Percentiles rank a stretch among this genome's conserved stretches.
Conservation (phyloP, 1,140 invertebrate species). For the Zaprionus lachaisei region DNA sequence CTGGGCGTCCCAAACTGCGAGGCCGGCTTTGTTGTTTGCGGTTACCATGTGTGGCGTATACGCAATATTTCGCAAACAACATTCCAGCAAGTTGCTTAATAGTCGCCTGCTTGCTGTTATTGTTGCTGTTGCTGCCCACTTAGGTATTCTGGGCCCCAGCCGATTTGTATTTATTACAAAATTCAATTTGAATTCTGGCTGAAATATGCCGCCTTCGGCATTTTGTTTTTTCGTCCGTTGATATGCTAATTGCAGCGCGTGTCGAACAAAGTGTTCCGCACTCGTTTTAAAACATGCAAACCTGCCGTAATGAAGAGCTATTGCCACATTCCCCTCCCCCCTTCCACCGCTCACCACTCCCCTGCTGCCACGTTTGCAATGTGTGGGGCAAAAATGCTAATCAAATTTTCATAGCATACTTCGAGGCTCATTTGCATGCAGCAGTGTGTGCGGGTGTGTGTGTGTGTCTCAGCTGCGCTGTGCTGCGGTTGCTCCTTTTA, state of each 20-base stretch:
- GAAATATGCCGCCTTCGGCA: slow-evolving; percentile 8
- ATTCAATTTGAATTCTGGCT: slow-evolving; percentile 26
- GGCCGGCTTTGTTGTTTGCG: slow-evolving; percentile 15
- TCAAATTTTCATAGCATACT: slow-evolving; percentile 71
- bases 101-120: not conserved
- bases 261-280: slow-evolving; percentile 28
- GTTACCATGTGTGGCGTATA: slow-evolving; percentile 60
- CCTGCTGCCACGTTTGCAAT: slow-evolving; percentile 12
- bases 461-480: not conserved
- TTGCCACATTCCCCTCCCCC: slow-evolving; percentile 39
- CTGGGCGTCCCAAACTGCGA: slow-evolving; percentile 37
- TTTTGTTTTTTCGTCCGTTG: not conserved
- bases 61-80: slow-evolving; percentile 52
- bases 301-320: slow-evolving; percentile 14
- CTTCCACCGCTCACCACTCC: not conserved
- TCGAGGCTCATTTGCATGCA: slow-evolving; percentile 71
- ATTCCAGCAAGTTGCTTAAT: slow-evolving; percentile 15
- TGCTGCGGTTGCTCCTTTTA: slow-evolving; percentile 11
- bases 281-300: slow-evolving; percentile 18
- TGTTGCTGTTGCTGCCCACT: not conserved
- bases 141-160: not conserved
- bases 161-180: slow-evolving; percentile 7
- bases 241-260: slow-evolving; percentile 18
- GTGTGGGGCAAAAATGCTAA: slow-evolving; percentile 60
- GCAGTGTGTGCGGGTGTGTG: slow-evolving; percentile 13